Base-by-base conservation (phyloP, 2,113 vertebrate species). In the Catharus bicknelli region DNA sequence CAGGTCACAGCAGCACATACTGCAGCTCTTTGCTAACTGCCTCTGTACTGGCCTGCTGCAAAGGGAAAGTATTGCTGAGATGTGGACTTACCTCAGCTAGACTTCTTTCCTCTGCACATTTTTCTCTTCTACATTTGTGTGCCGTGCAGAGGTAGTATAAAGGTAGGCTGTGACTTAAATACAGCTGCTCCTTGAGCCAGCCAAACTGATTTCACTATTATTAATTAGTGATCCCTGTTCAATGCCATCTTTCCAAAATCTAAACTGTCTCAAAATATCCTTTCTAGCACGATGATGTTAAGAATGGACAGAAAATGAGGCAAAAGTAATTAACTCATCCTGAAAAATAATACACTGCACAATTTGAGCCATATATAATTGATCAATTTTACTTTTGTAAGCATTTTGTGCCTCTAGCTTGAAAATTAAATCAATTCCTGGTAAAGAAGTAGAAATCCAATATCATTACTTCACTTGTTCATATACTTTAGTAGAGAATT, bases 381-480 rank as follows among this genome's bases (percentile, higher is more conserved):
- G 40, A 76, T 63, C 21, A 55, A 0, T 45, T 13, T 73, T 94
- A 83, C 26, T 79, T 83, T 43, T 58, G 42, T 82, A 86, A 64
- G 34, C 26, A 62, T 89, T 89, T 92, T 92, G 32, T 77, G 29
- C 16, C 15, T 19, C 58, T 63, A 40, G 23, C 29, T 66, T 91
- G 75, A 77, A 92, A 87, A 94, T 92, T 58, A 73, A 85, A 74
- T 87, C 3, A 62, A 70, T 74, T 93, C 13, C 21, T 79, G 70
- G 89, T 89, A 80, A 73, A 83, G 48, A 88, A 93, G 87, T 57
- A 34, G 63, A 79, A 90, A 81, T 84, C 50, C 32, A 66, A 27
- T 50, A 79, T 38, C 2, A 62, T 93, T 79, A 76, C 26, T 91
- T 78, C 61, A 26, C 8, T 89, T 76, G 34, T 82, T 73, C 67